phyloP scores from a whole-genome alignment of 2,797 vertebrate genomes.

The Hoplostethus mediterraneus region DNA sequence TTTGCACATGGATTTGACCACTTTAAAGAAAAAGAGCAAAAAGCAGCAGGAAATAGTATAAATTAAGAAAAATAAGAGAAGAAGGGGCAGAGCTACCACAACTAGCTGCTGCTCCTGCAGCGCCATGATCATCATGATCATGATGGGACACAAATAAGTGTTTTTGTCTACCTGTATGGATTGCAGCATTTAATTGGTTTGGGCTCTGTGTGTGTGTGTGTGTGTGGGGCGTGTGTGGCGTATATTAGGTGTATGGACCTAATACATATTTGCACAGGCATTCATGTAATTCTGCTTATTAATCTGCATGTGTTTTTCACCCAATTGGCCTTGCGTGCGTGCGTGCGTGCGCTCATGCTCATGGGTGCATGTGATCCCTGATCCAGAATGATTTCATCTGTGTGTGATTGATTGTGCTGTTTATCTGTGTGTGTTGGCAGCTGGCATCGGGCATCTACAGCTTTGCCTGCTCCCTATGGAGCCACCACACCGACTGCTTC shows the following conservation, averaged over 20 bases:
- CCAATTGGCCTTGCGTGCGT: slow-evolving; percentile 12
- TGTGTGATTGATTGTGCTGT: slow-evolving; percentile 47
- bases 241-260: neutral
- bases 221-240: neutral
- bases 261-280: slow-evolving; percentile 14
- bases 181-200: slow-evolving; percentile 45
- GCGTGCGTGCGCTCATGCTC: neutral
- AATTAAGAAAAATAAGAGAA: no score
- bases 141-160: slow-evolving; percentile 17
- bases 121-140: no score
- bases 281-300: neutral
- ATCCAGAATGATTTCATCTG: slow-evolving; percentile 39
- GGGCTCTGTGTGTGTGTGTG: neutral
- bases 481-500: slow-evolving; percentile 96
- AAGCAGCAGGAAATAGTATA: no score
- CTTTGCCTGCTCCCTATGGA: slow-evolving; percentile 97
- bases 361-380: slow-evolving; percentile 7
- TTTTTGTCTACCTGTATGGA: slow-evolving; percentile 31
- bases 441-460: slow-evolving; percentile 95
- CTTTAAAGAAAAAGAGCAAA: no score
- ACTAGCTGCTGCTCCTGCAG: no score
- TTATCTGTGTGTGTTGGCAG: slow-evolving; percentile 81
- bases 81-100: no score
- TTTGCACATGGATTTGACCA: no score
- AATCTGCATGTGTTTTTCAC: neutral